These are phyloP conservation scores for Tenodera sinensis DNA, from an alignment of 2,888 invertebrate genomes.

Conservation along the genomic window DNA sequence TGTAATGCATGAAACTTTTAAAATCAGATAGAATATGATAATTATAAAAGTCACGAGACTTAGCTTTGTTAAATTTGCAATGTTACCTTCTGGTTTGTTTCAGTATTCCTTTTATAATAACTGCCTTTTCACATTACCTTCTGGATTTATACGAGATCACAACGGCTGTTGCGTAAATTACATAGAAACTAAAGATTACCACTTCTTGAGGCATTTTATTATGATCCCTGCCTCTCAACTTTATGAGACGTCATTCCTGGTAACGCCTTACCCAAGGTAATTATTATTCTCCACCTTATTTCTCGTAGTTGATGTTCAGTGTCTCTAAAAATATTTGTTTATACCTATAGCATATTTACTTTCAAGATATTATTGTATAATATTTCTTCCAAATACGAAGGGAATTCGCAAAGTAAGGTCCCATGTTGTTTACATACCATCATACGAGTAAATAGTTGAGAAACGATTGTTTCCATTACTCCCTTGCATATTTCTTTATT, in stretches of 20 bases:
- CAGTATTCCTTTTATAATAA: neutral
- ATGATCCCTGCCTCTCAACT: neutral
- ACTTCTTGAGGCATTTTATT: neutral
- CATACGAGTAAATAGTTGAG: too few species aligned
- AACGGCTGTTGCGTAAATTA: neutral
- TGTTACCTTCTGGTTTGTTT: neutral
- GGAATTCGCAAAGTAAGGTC: too few species aligned
- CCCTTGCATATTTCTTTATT: too few species aligned
- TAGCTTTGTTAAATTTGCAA: neutral
- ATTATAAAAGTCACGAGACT: neutral
- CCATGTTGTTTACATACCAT: too few species aligned
- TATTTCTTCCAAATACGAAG: too few species aligned
- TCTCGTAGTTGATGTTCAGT: neutral
- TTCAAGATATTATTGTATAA: too few species aligned
- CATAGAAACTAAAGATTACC: neutral
- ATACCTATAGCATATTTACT: too few species aligned
- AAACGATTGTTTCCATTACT: too few species aligned
- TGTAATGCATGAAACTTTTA: neutral
- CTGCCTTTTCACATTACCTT: neutral
- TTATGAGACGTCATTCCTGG: neutral
- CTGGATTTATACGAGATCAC: neutral
- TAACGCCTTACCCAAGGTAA: too few species aligned
- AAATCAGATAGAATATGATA: neutral
- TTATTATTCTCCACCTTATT: neutral
- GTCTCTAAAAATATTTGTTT: too few species aligned